A percentile compares a stretch with the other conserved stretches of the same genome.
Evolutionary conservation across 2,797 vertebrate genomes (phyloP).

Genomic region (Parauchenoglanis ngamensis): DNA sequence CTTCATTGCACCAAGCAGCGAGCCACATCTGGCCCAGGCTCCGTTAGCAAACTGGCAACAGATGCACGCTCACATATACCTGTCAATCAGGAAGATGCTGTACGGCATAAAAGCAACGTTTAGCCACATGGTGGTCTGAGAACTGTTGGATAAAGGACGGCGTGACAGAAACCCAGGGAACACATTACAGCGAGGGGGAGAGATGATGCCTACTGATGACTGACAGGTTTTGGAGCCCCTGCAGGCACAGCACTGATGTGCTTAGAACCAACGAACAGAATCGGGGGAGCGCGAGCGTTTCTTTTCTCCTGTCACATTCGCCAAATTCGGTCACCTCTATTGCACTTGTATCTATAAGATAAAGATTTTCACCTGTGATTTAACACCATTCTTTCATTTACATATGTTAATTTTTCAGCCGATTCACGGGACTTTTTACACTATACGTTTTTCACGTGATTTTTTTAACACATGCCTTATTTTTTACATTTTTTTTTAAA

Average conservation of each 20-base stretch:
- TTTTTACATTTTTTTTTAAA: too few relatives aligned
- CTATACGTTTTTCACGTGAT: too few relatives aligned
- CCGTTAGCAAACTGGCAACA: slow-evolving; percentile 62
- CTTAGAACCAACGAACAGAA: neutral
- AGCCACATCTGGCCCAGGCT: slow-evolving; percentile 82
- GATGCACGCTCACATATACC: slow-evolving; percentile 66
- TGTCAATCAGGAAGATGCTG: slow-evolving; percentile 63
- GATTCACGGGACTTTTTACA: too few relatives aligned
- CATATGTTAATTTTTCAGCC: too few relatives aligned
- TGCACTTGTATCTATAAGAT: neutral
- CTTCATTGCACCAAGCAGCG: slow-evolving; percentile 74
- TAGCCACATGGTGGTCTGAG: slow-evolving; percentile 63
- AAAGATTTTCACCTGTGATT: neutral
- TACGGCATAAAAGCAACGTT: slow-evolving; percentile 66
- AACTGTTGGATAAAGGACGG: slow-evolving; percentile 51
- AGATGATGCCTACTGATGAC: slow-evolving; percentile 38
- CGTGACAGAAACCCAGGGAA: slow-evolving; percentile 51
- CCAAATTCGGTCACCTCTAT: neutral
- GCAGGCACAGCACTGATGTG: neutral
- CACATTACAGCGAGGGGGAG: slow-evolving; percentile 44
- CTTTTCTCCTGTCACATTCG: neutral
- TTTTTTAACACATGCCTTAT: neutral
- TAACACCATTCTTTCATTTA: neutral
- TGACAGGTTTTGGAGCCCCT: slow-evolving; percentile 19
- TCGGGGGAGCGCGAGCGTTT: neutral